Evolutionary conservation across 2,113 vertebrate genomes (phyloP), one percentile per base, ranked within the genome.

Genomic region (Oceanites oceanicus): DNA sequence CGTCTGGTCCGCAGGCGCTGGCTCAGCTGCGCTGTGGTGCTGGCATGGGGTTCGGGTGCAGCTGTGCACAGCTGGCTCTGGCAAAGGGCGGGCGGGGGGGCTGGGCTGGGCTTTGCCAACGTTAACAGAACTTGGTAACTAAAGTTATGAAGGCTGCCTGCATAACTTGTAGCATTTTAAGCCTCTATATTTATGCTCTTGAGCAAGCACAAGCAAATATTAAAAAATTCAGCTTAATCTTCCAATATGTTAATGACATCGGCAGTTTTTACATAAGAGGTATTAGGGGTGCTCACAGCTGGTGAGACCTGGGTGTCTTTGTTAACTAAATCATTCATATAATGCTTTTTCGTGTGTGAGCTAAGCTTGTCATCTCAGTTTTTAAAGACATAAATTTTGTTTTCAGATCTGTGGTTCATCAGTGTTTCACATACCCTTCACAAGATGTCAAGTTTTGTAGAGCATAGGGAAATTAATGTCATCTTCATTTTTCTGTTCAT

Each of bases 11-110:
- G 38, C 44, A 1, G 30, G 1, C 3, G 14, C 15, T 4, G 77
- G n/a, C 4, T 17, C 3, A 12, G 4, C n/a, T 1, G 73, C 53
- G 12, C 3, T 13, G 2, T 4, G 40, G 10, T 8, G 47, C 34
- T 9, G 3, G 53, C n/a, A 0, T 32, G 15, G 0, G 1, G 38
- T 4, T 5, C 2, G 68, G 36, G 2, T 5, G 76, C 13, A 3
- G 36, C 5, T 5, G 36, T 42, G 85, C 50, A 1, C 32, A 1
- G 12, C 55, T 32, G 50, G 38, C 38, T 38, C 29, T 36, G 53
- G 68, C 53, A 11, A 11, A 6, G 40, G 36, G 50, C 65, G 1
- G 52, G 21, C 6, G 3, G 5, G 88, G 44, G 4, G 63, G 27
- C 52, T 8, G 84, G 30, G 6, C 3, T 5, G 5, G 61, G 27